A percentile compares a stretch with the other conserved stretches of the same genome.
phyloP scores from a whole-genome alignment of 2,113 vertebrate genomes.

The Barbus barbus region DNA sequence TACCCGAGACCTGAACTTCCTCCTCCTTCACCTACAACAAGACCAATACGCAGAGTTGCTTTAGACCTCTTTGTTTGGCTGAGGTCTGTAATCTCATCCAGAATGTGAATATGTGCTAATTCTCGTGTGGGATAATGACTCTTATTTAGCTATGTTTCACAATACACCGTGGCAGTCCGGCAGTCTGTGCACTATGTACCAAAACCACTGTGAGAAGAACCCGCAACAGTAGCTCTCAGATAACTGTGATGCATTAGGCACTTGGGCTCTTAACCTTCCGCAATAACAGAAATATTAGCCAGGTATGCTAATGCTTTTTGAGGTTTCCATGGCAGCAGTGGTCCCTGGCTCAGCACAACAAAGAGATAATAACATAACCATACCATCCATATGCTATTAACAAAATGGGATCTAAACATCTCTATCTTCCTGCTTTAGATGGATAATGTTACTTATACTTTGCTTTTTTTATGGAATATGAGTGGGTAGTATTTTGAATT shows the following conservation, averaged over 20 bases:
- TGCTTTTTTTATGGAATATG: constrained; percentile 37
- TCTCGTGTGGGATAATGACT: background rate
- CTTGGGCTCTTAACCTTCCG: constrained; percentile 59
- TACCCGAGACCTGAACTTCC: background rate
- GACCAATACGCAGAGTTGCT: background rate
- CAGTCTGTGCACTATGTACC: background rate
- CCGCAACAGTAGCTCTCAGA: constrained; percentile 41
- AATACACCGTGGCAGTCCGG: background rate
- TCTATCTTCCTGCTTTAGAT: constrained; percentile 41
- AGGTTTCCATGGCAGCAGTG: constrained; percentile 59
- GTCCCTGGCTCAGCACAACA: constrained; percentile 51
- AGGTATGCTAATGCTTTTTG: constrained; percentile 60
- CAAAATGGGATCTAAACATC: constrained; percentile 58
- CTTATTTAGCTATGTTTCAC: constrained; percentile 27
- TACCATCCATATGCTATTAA: constrained; percentile 57
- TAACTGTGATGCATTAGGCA: constrained; percentile 55
- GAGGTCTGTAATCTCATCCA: background rate
- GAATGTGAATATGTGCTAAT: background rate
- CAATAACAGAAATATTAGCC: constrained; percentile 63
- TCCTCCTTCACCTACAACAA: background rate
- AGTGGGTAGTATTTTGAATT: constrained; percentile 57
- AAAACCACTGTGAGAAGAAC: constrained; percentile 45
- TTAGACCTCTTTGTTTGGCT: constrained; percentile 7
- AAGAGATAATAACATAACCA: constrained; percentile 57
- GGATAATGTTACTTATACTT: constrained; percentile 45